Base-by-base conservation (phyloP, 2,113 vertebrate genomes). In the Corythoichthys haematopterus region DNA sequence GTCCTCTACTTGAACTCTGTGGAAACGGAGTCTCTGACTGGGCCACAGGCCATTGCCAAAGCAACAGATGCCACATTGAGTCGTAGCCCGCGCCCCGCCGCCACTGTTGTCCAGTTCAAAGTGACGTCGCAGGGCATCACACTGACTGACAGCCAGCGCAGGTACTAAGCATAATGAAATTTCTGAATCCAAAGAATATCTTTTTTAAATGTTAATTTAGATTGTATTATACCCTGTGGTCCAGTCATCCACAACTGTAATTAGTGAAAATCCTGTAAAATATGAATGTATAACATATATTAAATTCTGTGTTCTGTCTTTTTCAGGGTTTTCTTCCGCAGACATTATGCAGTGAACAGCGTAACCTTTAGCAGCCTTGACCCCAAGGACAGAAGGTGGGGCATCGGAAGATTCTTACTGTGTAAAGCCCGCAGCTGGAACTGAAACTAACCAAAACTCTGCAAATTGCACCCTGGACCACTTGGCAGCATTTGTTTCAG, bases 101-200 rank as follows among this genome's bases (percentile, higher is more conserved):
- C 94, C 64, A 94, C 93, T 0, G 65, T 93, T 0, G 94, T 95
- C 62, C 95, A 97, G 88, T 97, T 97, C 79, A 96, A 96, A 79
- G 95, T 96, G 83, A 94, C 95, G 0, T 92, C 93, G 33, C 94
- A 95, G 81, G 95, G 95, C 71, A 96, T 97, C 78, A 97, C 95
- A 0, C 89, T 97, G 70, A 97, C 95, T 0, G 95, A 97, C 91
- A 94, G 92, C 84, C 94, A 95, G 84, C 92, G 94, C 80, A 93
- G 94, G 95, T 96, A 77, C 52, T 47, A 61, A 2, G 56, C 47
- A 50, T 33, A 52, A 20, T 36, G 14, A 45, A 28, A 9, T 5
- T 1, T 59, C 13, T 59, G 7, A 35, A 59, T 61, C 36, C 15
- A 36, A 5, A 37, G 36, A 59, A 15, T 12, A 59, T 57, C 1